Percentiles rank a stretch among this genome's conserved stretches.
phyloP scores from a whole-genome alignment of 2,797 vertebrate species.

The Sebastes nivosus region DNA sequence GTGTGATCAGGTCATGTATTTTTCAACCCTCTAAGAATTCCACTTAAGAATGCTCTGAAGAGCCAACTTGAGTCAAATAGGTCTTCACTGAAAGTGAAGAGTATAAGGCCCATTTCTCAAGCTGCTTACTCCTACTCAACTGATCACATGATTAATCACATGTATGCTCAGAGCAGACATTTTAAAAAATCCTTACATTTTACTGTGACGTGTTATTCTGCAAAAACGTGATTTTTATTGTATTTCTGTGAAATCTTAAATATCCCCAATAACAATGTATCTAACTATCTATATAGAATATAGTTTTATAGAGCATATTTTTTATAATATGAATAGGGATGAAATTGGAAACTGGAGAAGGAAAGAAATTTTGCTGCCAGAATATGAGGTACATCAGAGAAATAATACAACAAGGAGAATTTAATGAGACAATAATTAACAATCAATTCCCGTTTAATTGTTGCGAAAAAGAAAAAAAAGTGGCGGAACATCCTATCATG shows the following conservation, averaged over 20 bases:
- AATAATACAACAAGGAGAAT: background rate
- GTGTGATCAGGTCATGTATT: background rate
- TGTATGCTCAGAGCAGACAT: background rate
- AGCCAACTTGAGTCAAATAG: background rate
- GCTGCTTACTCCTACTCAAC: background rate
- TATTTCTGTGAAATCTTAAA: background rate
- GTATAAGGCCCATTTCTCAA: background rate
- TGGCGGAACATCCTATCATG: background rate
- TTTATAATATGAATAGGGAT: background rate
- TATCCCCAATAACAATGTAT: background rate
- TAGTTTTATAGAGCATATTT: background rate
- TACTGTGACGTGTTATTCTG: background rate
- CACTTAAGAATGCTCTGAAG: background rate
- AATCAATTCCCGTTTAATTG: background rate
- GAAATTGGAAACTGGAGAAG: background rate
- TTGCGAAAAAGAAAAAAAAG: background rate
- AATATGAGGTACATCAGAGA: background rate
- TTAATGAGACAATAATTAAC: background rate
- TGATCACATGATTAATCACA: background rate
- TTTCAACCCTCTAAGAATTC: background rate
- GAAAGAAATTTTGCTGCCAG: background rate
- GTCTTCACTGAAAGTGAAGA: background rate
- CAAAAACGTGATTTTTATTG: background rate
- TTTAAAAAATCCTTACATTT: background rate
- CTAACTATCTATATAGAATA: background rate